Conservation (phyloP, 2,797 vertebrate species). For the Holocentrus rufus region DNA sequence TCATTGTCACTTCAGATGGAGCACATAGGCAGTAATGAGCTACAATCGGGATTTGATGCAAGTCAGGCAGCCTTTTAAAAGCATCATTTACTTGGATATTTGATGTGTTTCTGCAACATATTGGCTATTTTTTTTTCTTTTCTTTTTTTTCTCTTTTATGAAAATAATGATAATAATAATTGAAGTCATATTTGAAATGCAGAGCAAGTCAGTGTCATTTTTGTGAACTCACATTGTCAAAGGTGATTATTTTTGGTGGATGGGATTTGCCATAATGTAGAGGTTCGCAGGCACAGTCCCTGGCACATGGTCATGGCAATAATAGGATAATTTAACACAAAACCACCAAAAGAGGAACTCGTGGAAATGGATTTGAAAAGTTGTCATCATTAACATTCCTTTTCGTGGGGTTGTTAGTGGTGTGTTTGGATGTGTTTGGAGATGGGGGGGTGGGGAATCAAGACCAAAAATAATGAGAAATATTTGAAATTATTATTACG, state of each 20-base stretch:
- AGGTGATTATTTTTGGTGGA: neutral
- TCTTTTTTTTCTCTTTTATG: too few species aligned
- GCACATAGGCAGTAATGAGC: constrained; percentile 60
- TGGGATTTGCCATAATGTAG: constrained; percentile 11
- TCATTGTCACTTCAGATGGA: constrained; percentile 58
- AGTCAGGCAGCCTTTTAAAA: constrained; percentile 58
- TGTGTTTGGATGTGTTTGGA: neutral
- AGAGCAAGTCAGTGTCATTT: neutral
- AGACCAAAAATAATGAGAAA: constrained; percentile 65
- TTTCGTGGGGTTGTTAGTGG: neutral
- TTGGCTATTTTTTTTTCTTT: constrained; percentile 20
- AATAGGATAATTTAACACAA: constrained; percentile 13
- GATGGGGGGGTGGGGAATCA: neutral
- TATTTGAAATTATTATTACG: constrained; percentile 62
- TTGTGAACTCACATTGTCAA: constrained; percentile 9
- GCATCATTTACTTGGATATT: constrained; percentile 53
- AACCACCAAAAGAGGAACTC: constrained; percentile 22
- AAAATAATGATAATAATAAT: neutral
- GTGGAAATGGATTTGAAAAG: constrained; percentile 12
- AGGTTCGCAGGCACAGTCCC: neutral
- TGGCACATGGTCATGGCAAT: neutral
- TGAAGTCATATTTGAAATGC: neutral
- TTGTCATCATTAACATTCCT: constrained; percentile 23
- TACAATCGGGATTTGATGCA: constrained; percentile 56
- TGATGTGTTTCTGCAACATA: constrained; percentile 10